These are phyloP conservation scores for Leptinotarsa lineolata DNA, from an alignment of 1,140 invertebrate species.

Conservation along the genomic window DNA sequence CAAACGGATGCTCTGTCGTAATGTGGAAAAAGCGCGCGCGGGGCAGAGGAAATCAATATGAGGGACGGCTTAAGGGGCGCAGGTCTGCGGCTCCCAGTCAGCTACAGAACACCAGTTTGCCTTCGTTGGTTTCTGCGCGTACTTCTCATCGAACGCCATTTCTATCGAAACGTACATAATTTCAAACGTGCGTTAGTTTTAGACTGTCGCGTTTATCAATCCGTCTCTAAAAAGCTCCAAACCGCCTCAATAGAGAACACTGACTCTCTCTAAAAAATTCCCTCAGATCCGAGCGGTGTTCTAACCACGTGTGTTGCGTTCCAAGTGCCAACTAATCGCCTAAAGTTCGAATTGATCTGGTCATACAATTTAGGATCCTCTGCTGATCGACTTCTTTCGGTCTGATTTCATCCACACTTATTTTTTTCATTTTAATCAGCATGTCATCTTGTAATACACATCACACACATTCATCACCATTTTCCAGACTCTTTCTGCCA, in stretches of 20 bases:
- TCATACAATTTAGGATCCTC: background rate
- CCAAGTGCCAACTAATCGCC: constrained; percentile 5
- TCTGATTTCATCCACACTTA: background rate
- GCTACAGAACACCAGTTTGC: constrained; percentile 49
- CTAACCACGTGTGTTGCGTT: constrained; percentile 17
- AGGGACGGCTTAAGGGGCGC: constrained; percentile 51
- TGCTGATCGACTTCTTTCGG: background rate
- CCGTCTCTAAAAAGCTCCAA: background rate
- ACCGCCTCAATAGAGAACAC: background rate
- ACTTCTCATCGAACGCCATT: background rate
- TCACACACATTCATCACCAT: background rate
- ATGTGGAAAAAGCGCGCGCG: constrained; percentile 35
- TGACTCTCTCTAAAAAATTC: background rate
- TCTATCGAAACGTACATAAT: background rate
- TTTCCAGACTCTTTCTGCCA: background rate
- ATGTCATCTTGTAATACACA: background rate
- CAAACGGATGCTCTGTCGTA: constrained; percentile 32
- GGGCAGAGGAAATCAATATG: constrained; percentile 51
- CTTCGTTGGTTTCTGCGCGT: constrained; percentile 43
- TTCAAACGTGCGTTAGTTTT: constrained; percentile 13
- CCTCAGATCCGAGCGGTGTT: background rate
- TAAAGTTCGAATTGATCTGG: background rate
- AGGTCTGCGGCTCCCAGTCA: constrained; percentile 51
- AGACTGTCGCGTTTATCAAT: background rate
- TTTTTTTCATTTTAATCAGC: background rate